These are phyloP conservation scores for Tiliqua scincoides DNA, from an alignment of 2,113 vertebrate genomes.

Conservation along the genomic window DNA sequence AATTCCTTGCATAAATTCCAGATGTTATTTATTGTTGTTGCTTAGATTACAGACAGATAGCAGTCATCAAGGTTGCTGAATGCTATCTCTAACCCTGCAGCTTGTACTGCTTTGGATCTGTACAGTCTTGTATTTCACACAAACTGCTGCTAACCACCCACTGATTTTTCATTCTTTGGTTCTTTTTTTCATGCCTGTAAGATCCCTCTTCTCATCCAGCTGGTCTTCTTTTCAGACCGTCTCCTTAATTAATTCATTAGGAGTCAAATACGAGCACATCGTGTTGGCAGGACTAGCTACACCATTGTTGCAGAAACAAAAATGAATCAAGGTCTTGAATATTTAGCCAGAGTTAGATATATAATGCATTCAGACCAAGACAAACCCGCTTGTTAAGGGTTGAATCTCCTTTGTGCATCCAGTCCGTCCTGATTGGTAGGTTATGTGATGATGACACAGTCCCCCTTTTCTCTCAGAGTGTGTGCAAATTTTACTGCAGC, in stretches of 20 bases:
- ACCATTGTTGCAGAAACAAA: neutral
- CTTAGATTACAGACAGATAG: neutral
- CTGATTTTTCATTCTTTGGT: constrained; percentile 6
- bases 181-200: neutral
- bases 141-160: constrained; percentile 5
- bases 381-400: neutral
- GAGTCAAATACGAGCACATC: neutral
- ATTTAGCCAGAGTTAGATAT: neutral
- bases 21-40: neutral
- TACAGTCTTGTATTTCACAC: neutral
- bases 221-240: neutral
- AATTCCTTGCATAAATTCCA: neutral
- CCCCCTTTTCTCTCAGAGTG: neutral
- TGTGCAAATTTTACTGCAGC: neutral
- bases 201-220: neutral
- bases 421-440: neutral
- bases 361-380: neutral
- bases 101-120: neutral
- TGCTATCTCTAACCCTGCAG: neutral
- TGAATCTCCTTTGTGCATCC: neutral
- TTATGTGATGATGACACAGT: neutral
- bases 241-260: neutral
- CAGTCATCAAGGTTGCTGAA: neutral
- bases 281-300: neutral
- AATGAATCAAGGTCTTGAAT: neutral